These are phyloP conservation scores for Athalia circularis DNA, from an alignment of 2,888 invertebrate genomes.

Conservation along the genomic window DNA sequence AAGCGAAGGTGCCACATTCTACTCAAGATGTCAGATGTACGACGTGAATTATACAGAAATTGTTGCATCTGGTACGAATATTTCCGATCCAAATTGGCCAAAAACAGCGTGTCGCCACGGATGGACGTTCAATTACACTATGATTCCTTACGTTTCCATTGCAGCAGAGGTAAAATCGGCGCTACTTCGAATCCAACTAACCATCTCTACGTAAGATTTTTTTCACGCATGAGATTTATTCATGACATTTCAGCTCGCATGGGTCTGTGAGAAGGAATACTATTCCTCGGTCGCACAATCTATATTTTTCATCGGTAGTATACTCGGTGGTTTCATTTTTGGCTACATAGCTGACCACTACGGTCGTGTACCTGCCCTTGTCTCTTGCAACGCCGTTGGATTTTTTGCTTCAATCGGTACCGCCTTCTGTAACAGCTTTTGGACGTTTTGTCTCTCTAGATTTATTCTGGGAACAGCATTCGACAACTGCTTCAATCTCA, in stretches of 20 bases:
- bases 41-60: slow-evolving; percentile 83
- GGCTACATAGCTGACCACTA: slow-evolving; percentile 92
- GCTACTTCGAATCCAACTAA: no score
- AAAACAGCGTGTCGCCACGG: slow-evolving; percentile 81
- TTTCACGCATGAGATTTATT: no score
- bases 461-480: slow-evolving; percentile 91
- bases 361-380: slow-evolving; percentile 89
- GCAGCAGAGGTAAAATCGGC: slow-evolving; percentile 83
- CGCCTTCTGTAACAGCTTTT: slow-evolving; percentile 84
- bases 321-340: slow-evolving; percentile 89
- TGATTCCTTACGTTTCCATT: slow-evolving; percentile 89
- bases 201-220: no score
- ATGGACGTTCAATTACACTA: slow-evolving; percentile 89
- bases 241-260: slow-evolving; percentile 80
- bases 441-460: slow-evolving; percentile 86
- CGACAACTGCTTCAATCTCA: slow-evolving; percentile 94
- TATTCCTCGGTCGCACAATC: slow-evolving; percentile 88
- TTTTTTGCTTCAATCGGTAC: slow-evolving; percentile 84
- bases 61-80: slow-evolving; percentile 77
- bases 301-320: slow-evolving; percentile 92
- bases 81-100: slow-evolving; percentile 83
- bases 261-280: slow-evolving; percentile 90
- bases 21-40: slow-evolving; percentile 86
- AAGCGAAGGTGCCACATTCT: slow-evolving; percentile 70
- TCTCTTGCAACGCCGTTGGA: slow-evolving; percentile 87